These are phyloP conservation scores for Leptopterna dolabrata DNA, from an alignment of 2,888 invertebrate species.

Conservation along the genomic window DNA sequence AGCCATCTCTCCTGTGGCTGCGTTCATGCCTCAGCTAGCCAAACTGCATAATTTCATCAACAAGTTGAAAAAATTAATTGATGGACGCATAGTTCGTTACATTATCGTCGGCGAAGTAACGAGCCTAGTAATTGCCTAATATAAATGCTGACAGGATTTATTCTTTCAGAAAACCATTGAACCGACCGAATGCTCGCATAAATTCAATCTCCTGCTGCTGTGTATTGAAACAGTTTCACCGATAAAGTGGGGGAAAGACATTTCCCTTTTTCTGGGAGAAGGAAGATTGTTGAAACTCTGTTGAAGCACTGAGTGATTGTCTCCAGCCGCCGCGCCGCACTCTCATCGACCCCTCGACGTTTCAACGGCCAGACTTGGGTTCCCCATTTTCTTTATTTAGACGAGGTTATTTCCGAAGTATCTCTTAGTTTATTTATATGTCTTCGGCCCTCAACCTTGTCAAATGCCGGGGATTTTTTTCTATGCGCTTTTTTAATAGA, in stretches of 20 bases:
- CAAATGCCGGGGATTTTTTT: neutral
- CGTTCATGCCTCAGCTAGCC: no score
- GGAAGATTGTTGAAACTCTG: neutral
- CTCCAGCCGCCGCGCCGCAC: neutral
- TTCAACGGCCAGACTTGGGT: conserved; percentile 26
- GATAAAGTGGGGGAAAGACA: neutral
- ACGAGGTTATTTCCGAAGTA: conserved; percentile 33
- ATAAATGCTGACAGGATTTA: no score
- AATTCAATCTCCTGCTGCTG: no score
- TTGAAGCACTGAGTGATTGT: conserved; percentile 13
- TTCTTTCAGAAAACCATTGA: no score
- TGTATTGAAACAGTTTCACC: neutral
- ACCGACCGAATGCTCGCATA: no score
- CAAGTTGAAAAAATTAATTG: no score
- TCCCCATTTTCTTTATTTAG: conserved; percentile 38
- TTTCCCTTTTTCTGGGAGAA: neutral
- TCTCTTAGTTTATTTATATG: conserved; percentile 28
- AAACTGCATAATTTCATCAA: no score
- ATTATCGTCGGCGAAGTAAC: no score
- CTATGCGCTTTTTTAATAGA: neutral
- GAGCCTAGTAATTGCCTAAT: no score
- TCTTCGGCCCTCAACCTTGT: conserved; percentile 17
- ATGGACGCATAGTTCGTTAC: no score
- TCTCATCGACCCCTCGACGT: neutral
- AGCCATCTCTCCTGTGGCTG: no score